Base-by-base conservation (phyloP, 2,888 invertebrate genomes). In the Palloptera scutellata region DNA sequence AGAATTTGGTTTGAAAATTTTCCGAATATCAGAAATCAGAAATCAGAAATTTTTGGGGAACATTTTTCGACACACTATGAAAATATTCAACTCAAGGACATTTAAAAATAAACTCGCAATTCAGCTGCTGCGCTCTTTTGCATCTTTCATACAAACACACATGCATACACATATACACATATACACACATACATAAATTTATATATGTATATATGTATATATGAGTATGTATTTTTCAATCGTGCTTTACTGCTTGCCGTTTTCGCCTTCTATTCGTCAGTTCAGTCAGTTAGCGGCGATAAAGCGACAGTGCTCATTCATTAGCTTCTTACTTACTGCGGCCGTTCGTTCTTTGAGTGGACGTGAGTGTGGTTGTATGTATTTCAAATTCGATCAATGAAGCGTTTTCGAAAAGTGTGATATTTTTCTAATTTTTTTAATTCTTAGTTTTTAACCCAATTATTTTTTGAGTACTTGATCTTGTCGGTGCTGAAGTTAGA, bases 31-130 rank as follows among this genome's bases (percentile, higher is more conserved):
- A 55, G n/a, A 54, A 13, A n/a, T 1, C 4, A 55, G 19, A 40
- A 55, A 55, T 17, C 30, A 13, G 17, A 15, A 53, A 53, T 17
- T 15, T 13, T 15, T 48, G 48, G n/a, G n/a, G 48, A 48, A 48
- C 15, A 48, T 48, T 48, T 48, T 13, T 48, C 48, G 48, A 6
- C n/a, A 4, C 67, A 69, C 70, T 62, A 65, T 72, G 69, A 71
- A 73, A 73, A 67, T 74, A 80, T 76, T 74, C 63, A 77, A 78
- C 79, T 81, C 82, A 83, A 83, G 82, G 83, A 82, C 83, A 81
- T 77, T 82, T 83, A 83, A 75, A 81, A 81, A 81, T 81, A 81
- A 75, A 75, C 63, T 30, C 68, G 73, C 77, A 79, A 74, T 76
- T 75, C 79, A 81, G 82, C 81, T 82, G 75, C 75, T 70, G 69